A percentile compares a stretch with the other conserved stretches of the same genome.
phyloP scores from a whole-genome alignment of 2,113 vertebrate genomes.

The Bufo gargarizans region DNA sequence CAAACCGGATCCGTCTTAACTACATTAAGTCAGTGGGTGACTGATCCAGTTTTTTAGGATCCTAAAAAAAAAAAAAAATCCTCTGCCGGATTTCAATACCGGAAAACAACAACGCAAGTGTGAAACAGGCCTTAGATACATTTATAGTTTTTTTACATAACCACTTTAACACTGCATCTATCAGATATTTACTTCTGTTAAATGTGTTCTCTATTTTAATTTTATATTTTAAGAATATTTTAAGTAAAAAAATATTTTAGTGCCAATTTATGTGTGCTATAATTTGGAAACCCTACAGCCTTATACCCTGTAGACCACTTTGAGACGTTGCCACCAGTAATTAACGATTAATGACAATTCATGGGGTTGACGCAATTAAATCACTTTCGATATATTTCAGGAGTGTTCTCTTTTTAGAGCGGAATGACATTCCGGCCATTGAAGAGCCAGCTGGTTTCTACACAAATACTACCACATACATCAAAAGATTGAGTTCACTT shows the following conservation, averaged over 20 bases:
- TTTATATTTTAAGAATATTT: too few species aligned
- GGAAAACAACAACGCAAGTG: too few species aligned
- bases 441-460: background rate
- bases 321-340: background rate
- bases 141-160: too few species aligned
- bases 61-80: too few species aligned
- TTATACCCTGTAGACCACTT: background rate
- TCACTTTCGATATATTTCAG: conserved; percentile 4
- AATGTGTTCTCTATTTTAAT: too few species aligned
- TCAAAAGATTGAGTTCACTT: conserved; percentile 16
- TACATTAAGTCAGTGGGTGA: too few species aligned
- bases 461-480: background rate
- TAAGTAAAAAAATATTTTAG: background rate
- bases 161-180: too few species aligned
- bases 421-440: background rate
- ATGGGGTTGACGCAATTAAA: background rate
- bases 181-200: too few species aligned
- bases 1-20: too few species aligned
- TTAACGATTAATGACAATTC: background rate
- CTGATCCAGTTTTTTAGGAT: too few species aligned
- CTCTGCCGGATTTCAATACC: too few species aligned
- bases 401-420: conserved; percentile 20
- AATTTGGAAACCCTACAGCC: background rate
- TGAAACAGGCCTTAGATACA: too few species aligned
- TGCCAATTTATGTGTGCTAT: background rate